These are phyloP conservation scores for Takifugu ocellatus DNA, from an alignment of 2,797 vertebrate genomes.

Conservation along the genomic window DNA sequence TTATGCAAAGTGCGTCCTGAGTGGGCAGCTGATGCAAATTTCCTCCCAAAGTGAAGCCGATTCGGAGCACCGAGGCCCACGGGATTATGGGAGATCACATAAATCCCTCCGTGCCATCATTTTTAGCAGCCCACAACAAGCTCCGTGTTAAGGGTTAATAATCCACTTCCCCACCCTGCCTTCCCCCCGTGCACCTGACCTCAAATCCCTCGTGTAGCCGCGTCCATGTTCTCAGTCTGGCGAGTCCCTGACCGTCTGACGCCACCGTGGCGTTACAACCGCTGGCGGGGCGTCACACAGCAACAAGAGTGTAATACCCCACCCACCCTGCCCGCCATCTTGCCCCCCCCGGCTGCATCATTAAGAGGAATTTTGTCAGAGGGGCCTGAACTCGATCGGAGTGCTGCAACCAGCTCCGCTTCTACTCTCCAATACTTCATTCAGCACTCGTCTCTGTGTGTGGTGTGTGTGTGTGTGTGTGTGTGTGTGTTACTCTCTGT, in stretches of 20 bases:
- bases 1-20: slow-evolving; percentile 68
- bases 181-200: slow-evolving; percentile 40
- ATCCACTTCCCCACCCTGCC: slow-evolving; percentile 65
- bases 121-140: slow-evolving; percentile 71
- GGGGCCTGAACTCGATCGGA: too few species aligned
- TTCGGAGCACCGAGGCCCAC: slow-evolving; percentile 74
- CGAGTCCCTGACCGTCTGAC: too few species aligned
- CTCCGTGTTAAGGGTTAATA: slow-evolving; percentile 76
- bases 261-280: too few species aligned
- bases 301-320: too few species aligned
- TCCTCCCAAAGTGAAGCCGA: slow-evolving; percentile 72
- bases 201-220: slow-evolving; percentile 60
- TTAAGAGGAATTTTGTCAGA: too few species aligned
- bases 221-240: slow-evolving; percentile 49
- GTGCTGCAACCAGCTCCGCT: too few species aligned
- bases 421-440: too few species aligned
- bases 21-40: slow-evolving; percentile 74
- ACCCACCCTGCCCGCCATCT: too few species aligned
- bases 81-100: slow-evolving; percentile 72
- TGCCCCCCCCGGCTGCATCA: too few species aligned
- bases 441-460: too few species aligned
- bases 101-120: slow-evolving; percentile 62
- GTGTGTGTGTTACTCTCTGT: slow-evolving; percentile 34
- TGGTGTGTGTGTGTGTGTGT: slow-evolving; percentile 13
- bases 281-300: too few species aligned